Evolutionary conservation across 2,888 invertebrate genomes (phyloP).

Genomic region (Phyto melanocephala): DNA sequence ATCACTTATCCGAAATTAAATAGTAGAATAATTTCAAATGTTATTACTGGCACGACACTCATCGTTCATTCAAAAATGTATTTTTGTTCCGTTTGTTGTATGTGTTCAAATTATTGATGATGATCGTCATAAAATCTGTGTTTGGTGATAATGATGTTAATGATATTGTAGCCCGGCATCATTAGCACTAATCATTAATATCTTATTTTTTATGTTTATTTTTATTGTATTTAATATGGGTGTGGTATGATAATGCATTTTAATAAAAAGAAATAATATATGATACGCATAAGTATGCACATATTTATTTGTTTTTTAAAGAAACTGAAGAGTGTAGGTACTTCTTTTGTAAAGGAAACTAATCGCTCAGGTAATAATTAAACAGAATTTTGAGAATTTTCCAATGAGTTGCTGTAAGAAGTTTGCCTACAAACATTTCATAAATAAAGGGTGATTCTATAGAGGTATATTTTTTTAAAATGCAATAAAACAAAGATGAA

Average conservation of each 20-base stretch:
- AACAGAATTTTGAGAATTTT: too few relatives aligned
- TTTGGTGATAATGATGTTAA: background rate
- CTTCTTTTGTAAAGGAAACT: background rate
- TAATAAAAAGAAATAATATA: background rate
- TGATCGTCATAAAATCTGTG: background rate
- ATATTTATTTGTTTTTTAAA: too few relatives aligned
- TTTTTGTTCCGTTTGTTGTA: background rate
- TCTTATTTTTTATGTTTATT: background rate
- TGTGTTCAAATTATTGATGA: background rate
- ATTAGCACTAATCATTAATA: background rate
- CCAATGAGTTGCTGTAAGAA: too few relatives aligned
- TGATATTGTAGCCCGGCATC: conserved; percentile 2
- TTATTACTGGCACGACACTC: conserved; percentile 49
- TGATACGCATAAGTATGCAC: too few relatives aligned
- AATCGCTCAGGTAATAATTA: too few relatives aligned
- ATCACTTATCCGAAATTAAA: background rate
- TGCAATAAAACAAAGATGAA: too few relatives aligned
- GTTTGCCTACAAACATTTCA: too few relatives aligned
- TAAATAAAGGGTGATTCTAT: too few relatives aligned
- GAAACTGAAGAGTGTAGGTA: too few relatives aligned
- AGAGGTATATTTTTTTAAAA: too few relatives aligned
- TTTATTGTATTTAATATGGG: conserved; percentile 5
- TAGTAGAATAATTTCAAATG: conserved; percentile 44
- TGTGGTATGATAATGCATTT: conserved; percentile 29
- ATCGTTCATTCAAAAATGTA: background rate